A percentile compares a stretch with the other conserved stretches of the same genome.
phyloP scores from a whole-genome alignment of 2,113 vertebrate genomes.

The Paratilapia polleni region DNA sequence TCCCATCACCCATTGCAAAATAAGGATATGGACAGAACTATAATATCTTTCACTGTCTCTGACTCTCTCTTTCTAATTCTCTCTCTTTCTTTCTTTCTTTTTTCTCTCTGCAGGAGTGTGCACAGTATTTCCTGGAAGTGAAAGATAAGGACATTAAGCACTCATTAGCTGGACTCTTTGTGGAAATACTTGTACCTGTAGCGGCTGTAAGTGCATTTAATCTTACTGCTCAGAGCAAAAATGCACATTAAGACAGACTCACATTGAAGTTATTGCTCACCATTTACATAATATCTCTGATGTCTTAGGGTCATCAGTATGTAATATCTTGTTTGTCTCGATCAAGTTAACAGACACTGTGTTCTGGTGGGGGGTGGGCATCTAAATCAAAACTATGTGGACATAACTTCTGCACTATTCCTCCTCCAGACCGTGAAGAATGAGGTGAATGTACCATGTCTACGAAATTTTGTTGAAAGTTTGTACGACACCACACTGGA shows the following conservation, averaged over 20 bases:
- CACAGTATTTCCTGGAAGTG: conserved; percentile 98
- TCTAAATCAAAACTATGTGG: neutral
- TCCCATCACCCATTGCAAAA: conserved; percentile 8
- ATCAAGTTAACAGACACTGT: neutral
- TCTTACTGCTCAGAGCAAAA: neutral
- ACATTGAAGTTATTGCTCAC: neutral
- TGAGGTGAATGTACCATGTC: conserved; percentile 98
- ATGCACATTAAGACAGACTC: neutral
- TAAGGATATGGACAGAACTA: neutral
- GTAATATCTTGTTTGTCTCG: neutral
- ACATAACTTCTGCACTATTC: neutral
- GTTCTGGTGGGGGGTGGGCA: neutral
- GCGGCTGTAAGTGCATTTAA: conserved; percentile 89
- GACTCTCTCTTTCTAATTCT: conserved; percentile 1
- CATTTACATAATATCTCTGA: neutral
- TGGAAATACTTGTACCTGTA: conserved; percentile 97
- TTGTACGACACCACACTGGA: conserved; percentile 96
- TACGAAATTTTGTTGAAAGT: conserved; percentile 98
- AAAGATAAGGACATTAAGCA: conserved; percentile 99
- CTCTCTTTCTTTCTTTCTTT: neutral
- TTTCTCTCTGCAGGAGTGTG: conserved; percentile 88
- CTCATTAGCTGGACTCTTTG: conserved; percentile 96
- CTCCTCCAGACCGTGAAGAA: conserved; percentile 95
- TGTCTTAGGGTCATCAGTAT: neutral
- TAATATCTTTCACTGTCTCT: neutral